Evolutionary conservation across 2,113 vertebrate genomes (phyloP).

Genomic region (Indicator maculatus): DNA sequence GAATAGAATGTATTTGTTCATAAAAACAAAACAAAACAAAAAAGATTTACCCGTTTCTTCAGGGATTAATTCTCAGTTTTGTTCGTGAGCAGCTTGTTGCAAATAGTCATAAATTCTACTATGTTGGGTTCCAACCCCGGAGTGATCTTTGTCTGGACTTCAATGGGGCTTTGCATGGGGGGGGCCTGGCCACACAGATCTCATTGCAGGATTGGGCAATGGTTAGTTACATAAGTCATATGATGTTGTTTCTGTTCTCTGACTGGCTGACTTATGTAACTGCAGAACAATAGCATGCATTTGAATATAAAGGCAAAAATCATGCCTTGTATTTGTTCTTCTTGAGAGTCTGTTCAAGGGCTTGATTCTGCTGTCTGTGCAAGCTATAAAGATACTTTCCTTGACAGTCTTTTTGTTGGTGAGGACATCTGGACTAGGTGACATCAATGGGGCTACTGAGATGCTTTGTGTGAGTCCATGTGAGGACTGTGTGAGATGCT

Average conservation of each 20-base stretch:
- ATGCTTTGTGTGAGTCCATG: conserved; percentile 7
- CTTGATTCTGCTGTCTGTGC: not conserved
- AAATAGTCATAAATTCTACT: conserved; percentile 67
- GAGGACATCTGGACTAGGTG: conserved; percentile 35
- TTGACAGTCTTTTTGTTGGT: not conserved
- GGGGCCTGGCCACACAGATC: conserved; percentile 63
- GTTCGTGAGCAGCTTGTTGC: conserved; percentile 45
- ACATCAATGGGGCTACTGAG: not conserved
- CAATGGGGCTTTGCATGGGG: conserved; percentile 61
- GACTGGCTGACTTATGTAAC: conserved; percentile 68
- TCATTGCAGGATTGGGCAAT: conserved; percentile 67
- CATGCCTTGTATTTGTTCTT: not conserved
- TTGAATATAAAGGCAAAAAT: conserved; percentile 66
- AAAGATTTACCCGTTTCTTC: conserved; percentile 48
- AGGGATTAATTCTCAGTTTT: conserved; percentile 66
- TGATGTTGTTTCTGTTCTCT: conserved; percentile 57
- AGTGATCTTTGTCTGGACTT: conserved; percentile 71
- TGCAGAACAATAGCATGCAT: conserved; percentile 52
- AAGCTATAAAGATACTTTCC: conserved; percentile 13
- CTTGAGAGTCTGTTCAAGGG: not conserved
- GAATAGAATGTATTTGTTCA: conserved; percentile 69
- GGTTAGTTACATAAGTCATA: conserved; percentile 67
- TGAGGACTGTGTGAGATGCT: not conserved
- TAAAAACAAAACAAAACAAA: conserved; percentile 28
- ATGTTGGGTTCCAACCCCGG: conserved; percentile 48